Evolutionary conservation across 2,113 vertebrate genomes (phyloP).

Genomic region (Isurus oxyrinchus): DNA sequence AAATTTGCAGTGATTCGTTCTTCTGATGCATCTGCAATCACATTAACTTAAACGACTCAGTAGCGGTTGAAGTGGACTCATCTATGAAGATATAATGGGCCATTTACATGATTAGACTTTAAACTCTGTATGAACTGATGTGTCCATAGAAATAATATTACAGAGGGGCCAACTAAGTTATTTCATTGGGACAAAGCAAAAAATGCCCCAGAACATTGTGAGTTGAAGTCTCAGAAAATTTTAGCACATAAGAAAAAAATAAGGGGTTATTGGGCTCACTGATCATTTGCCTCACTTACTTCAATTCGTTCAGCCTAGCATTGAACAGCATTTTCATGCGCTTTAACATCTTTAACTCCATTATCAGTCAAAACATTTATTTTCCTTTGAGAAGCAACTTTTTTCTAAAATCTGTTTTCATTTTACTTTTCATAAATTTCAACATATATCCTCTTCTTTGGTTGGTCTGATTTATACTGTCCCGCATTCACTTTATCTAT

Average conservation of each 20-base stretch:
- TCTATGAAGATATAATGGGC: constrained; percentile 8
- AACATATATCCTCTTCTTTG: neutral
- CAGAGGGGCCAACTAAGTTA: neutral
- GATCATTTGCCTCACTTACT: neutral
- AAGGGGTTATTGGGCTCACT: neutral
- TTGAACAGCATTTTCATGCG: neutral
- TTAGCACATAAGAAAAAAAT: neutral
- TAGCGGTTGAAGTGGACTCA: neutral
- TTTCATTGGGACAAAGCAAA: neutral
- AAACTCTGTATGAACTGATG: neutral
- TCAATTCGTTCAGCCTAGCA: neutral
- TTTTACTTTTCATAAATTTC: neutral
- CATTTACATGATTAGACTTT: neutral
- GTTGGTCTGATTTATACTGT: neutral
- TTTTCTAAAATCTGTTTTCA: neutral
- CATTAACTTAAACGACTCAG: neutral
- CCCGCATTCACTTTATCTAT: neutral
- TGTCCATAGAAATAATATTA: neutral
- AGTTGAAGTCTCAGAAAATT: neutral
- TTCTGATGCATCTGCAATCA: neutral
- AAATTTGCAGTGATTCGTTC: neutral
- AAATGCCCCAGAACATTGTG: neutral
- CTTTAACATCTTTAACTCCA: neutral
- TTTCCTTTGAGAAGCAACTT: neutral
- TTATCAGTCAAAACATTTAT: neutral